These are phyloP conservation scores for Drosophila tripunctata DNA, from an alignment of 2,888 invertebrate species.

Conservation along the genomic window DNA sequence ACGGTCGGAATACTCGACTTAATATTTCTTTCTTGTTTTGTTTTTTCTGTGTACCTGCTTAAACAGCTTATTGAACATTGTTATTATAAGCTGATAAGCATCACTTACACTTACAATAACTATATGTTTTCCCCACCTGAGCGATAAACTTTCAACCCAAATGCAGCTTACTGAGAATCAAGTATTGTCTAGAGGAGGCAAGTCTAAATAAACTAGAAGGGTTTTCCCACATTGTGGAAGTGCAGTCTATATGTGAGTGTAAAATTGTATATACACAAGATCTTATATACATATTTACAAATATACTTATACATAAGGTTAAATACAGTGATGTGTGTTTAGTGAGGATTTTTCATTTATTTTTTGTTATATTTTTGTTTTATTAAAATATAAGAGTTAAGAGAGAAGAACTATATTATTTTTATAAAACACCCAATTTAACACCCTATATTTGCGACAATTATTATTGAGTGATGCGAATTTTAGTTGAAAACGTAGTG, in stretches of 20 bases:
- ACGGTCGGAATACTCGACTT: no score
- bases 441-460: no score
- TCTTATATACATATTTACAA: background rate
- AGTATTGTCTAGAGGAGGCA: background rate
- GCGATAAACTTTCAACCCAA: conserved; percentile 38
- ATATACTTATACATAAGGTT: background rate
- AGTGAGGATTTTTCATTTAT: background rate
- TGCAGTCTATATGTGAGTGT: background rate
- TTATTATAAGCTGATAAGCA: conserved; percentile 22
- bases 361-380: background rate
- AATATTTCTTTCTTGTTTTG: no score
- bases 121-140: conserved; percentile 22
- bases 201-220: background rate
- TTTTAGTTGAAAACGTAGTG: background rate
- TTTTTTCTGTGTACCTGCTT: no score
- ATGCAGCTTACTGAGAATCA: background rate
- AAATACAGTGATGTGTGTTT: conserved; percentile 1
- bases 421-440: no score
- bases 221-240: background rate
- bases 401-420: no score
- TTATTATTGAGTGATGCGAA: background rate
- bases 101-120: background rate
- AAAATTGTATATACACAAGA: background rate
- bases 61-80: background rate
- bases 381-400: no score